Conservation (phyloP, 2,113 vertebrate species). For the Tupaia chinensis region DNA sequence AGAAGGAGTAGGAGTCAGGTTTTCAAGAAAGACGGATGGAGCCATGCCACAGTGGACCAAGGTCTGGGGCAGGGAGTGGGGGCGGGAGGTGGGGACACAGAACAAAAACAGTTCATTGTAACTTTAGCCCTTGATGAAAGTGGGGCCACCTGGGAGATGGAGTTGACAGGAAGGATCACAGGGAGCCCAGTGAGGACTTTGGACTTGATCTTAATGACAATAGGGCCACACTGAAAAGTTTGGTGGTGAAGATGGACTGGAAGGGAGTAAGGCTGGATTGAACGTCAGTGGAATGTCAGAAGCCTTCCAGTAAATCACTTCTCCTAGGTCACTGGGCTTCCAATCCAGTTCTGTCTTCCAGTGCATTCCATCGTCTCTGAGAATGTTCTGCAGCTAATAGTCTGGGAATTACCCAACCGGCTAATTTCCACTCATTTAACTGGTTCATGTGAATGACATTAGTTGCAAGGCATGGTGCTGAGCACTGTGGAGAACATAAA, state of each 20-base stretch:
- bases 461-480: background rate
- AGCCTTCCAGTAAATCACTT: background rate
- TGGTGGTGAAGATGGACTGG: background rate
- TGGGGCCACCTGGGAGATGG: background rate
- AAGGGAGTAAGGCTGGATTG: background rate
- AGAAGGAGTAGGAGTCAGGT: background rate
- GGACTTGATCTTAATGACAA: background rate
- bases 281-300: background rate
- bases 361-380: background rate
- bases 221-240: background rate
- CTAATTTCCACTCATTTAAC: constrained; percentile 46
- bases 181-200: background rate
- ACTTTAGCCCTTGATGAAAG: too few species aligned
- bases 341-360: background rate
- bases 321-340: constrained; percentile 35
- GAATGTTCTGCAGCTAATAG: background rate
- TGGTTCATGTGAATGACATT: background rate
- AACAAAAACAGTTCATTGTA: background rate
- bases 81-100: background rate
- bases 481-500: background rate
- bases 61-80: background rate
- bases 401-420: background rate
- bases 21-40: background rate
- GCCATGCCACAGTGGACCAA: background rate
- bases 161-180: background rate